Conservation (phyloP, 1,140 invertebrate genomes). For the Popillia japonica region DNA sequence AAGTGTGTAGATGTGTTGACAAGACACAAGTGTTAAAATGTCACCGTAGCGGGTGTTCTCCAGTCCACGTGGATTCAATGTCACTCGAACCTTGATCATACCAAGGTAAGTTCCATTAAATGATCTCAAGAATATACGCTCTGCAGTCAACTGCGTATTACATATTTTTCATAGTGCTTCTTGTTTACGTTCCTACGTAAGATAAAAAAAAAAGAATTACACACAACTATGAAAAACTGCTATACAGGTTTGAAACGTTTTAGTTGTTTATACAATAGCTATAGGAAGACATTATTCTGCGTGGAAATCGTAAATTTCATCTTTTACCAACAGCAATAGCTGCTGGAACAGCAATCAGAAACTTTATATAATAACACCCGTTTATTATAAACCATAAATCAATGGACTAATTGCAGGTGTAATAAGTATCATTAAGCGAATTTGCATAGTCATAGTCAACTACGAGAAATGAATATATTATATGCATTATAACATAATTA, state of each 20-base stretch:
- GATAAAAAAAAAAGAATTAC: background rate
- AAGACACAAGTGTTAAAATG: constrained; percentile 36
- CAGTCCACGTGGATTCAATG: constrained; percentile 42
- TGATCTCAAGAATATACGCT: constrained; percentile 29
- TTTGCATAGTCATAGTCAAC: constrained; percentile 38
- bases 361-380: constrained; percentile 21
- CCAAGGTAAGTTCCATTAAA: constrained; percentile 35
- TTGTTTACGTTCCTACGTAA: constrained; percentile 27
- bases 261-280: background rate
- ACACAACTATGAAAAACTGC: constrained; percentile 3
- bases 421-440: constrained; percentile 37
- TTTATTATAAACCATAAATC: constrained; percentile 37
- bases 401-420: constrained; percentile 37
- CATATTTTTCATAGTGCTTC: constrained; percentile 21
- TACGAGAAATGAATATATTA: constrained; percentile 40
- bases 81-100: constrained; percentile 40
- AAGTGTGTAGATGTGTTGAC: constrained; percentile 20
- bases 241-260: background rate
- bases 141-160: constrained; percentile 35
- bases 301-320: constrained; percentile 25
- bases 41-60: constrained; percentile 35
- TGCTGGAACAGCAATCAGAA: background rate
- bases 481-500: constrained; percentile 34
- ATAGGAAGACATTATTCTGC: background rate
- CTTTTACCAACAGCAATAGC: constrained; percentile 12